A percentile compares a stretch with the other conserved stretches of the same genome.
These are phyloP conservation scores for Microctonus aethiopoides DNA, from an alignment of 2,888 invertebrate species.

Conservation along the genomic window DNA sequence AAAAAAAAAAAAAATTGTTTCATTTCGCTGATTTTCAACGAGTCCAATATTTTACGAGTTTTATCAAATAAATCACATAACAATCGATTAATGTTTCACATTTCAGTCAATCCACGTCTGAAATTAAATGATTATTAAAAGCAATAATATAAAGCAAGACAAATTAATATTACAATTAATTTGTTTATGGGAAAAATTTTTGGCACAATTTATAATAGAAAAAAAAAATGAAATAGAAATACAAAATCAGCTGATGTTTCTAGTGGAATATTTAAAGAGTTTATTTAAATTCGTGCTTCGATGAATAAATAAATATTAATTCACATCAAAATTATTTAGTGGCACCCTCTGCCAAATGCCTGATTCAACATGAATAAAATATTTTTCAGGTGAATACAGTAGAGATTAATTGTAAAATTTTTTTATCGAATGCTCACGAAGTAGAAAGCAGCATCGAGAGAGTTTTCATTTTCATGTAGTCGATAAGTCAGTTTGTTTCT, in stretches of 20 bases:
- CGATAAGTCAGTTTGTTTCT: conserved; percentile 11
- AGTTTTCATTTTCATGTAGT: background rate
- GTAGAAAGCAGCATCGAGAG: background rate
- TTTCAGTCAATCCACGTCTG: conserved; percentile 10
- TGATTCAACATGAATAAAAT: background rate
- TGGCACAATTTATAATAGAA: background rate
- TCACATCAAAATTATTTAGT: background rate
- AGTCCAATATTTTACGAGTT: too few relatives aligned
- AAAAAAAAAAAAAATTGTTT: background rate
- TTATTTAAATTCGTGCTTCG: background rate
- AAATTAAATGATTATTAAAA: background rate
- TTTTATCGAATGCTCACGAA: conserved; percentile 2
- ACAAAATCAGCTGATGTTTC: too few relatives aligned
- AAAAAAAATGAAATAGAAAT: background rate
- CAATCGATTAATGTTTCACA: too few relatives aligned
- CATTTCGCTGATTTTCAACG: too few relatives aligned
- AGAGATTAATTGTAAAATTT: background rate
- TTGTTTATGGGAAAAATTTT: background rate
- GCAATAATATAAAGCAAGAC: background rate
- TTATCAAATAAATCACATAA: too few relatives aligned
- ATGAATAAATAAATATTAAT: background rate
- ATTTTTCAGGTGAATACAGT: background rate
- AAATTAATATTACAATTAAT: background rate
- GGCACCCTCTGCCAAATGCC: conserved; percentile 1
- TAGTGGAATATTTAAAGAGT: too few relatives aligned